phyloP scores from a whole-genome alignment of 2,888 invertebrate genomes.

The Barypeithes pellucidus region DNA sequence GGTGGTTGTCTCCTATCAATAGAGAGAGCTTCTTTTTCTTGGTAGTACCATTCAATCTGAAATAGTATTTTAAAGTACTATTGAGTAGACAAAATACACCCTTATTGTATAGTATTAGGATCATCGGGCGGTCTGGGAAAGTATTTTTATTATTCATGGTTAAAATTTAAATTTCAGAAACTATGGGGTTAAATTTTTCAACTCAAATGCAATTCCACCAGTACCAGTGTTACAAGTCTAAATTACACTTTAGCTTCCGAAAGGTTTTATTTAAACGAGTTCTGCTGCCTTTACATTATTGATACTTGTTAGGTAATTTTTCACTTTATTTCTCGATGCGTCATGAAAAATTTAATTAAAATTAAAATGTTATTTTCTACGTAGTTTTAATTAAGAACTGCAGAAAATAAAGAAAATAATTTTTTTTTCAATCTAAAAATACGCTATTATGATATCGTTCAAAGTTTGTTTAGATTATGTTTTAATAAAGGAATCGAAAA shows the following conservation, averaged over 20 bases:
- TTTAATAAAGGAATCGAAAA: too few species aligned
- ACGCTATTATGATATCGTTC: not conserved
- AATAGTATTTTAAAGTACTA: too few species aligned
- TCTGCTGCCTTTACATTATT: not conserved
- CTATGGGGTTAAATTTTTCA: not conserved
- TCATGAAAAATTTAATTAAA: not conserved
- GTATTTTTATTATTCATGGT: too few species aligned
- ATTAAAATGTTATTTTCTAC: not conserved
- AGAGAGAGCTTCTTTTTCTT: too few species aligned
- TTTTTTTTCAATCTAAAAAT: not conserved
- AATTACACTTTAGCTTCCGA: not conserved
- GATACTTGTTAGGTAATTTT: not conserved
- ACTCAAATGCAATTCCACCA: not conserved
- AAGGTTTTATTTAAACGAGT: not conserved
- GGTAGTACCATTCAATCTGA: too few species aligned
- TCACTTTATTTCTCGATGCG: not conserved
- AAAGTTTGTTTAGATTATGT: too few species aligned
- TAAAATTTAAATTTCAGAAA: too few species aligned
- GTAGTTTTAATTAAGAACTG: not conserved
- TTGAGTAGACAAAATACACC: too few species aligned
- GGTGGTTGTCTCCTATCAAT: too few species aligned
- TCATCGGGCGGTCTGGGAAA: too few species aligned
- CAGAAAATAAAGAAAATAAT: not conserved
- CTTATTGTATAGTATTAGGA: too few species aligned
- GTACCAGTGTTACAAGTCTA: too few species aligned